Conservation (phyloP, 2,888 invertebrate species). For the Proisotoma minuta region DNA sequence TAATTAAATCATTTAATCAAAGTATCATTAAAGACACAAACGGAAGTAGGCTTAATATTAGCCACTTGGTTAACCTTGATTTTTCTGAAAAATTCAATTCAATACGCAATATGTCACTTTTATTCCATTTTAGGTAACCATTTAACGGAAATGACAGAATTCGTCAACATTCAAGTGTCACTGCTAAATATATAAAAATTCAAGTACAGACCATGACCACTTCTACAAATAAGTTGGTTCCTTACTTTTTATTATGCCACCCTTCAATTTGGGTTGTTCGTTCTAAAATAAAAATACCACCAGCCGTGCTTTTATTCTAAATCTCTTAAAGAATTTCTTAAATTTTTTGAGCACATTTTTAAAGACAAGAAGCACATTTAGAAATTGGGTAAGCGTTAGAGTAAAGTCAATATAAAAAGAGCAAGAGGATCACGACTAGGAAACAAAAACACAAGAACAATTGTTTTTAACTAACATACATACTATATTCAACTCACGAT, state of each 20-base stretch:
- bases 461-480: conserved; percentile 1
- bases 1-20: too few species aligned
- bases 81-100: conserved; percentile 4
- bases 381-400: background rate
- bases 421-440: background rate
- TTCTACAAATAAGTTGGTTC: too few species aligned
- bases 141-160: conserved; percentile 1
- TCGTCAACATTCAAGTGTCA: background rate
- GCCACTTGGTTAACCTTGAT: conserved; percentile 6
- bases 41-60: too few species aligned
- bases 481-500: conserved; percentile 1
- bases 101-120: background rate
- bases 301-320: conserved; percentile 2
- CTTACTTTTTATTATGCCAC: too few species aligned
- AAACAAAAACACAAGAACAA: background rate
- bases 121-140: background rate
- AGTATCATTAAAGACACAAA: background rate
- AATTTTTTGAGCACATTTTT: background rate
- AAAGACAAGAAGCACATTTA: background rate
- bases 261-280: too few species aligned
- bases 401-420: background rate
- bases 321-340: conserved; percentile 2
- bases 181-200: too few species aligned
- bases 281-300: too few species aligned
- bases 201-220: too few species aligned